Evolutionary conservation across 2,797 vertebrate genomes (phyloP).

Genomic region (Phrynocephalus forsythii): DNA sequence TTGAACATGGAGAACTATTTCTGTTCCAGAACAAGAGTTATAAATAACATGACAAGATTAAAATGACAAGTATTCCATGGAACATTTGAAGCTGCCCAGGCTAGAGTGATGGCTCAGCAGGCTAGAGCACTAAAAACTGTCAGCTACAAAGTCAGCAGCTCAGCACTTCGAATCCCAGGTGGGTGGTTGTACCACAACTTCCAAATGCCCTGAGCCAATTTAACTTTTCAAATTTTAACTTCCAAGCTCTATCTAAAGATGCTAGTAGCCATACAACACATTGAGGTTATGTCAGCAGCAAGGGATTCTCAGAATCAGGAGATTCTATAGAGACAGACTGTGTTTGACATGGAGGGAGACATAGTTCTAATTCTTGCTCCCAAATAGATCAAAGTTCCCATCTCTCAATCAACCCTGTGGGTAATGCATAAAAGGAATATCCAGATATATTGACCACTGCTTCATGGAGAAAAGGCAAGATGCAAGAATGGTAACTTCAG

Average conservation of each 20-base stretch:
- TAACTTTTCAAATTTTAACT: too few species aligned
- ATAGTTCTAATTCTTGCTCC: not conserved
- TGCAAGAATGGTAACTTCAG: not conserved
- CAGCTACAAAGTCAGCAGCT: too few species aligned
- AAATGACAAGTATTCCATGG: not conserved
- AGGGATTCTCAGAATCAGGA: not conserved
- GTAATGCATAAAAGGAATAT: not conserved
- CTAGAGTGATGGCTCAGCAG: too few species aligned
- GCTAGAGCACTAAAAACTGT: too few species aligned
- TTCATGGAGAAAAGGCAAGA: not conserved
- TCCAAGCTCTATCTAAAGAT: too few species aligned
- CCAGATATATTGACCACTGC: not conserved
- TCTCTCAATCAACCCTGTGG: not conserved
- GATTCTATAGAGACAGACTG: not conserved
- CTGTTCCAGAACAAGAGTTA: constrained; percentile 13
- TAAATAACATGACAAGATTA: constrained; percentile 9
- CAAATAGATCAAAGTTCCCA: not conserved
- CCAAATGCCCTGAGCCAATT: too few species aligned
- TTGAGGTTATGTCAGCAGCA: not conserved
- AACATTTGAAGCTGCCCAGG: not conserved
- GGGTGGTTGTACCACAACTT: not conserved
- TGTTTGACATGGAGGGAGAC: not conserved
- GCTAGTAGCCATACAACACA: not conserved
- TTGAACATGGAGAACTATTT: constrained; percentile 1
- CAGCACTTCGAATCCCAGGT: too few species aligned